A percentile compares a stretch with the other conserved stretches of the same genome.
These are phyloP conservation scores for Cantharis nigra DNA, from an alignment of 2,888 invertebrate species.

Conservation along the genomic window DNA sequence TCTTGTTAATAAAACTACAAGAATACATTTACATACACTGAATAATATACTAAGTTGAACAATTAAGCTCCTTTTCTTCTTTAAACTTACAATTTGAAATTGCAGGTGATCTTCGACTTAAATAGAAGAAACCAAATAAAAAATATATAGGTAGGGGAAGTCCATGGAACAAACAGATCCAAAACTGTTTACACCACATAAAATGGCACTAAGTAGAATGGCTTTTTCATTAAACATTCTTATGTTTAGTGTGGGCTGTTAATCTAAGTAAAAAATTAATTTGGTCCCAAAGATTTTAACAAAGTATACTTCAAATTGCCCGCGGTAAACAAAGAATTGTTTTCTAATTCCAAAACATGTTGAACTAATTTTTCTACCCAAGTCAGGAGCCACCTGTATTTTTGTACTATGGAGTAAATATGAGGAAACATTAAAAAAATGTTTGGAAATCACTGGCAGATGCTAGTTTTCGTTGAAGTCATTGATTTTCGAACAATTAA, in stretches of 20 bases:
- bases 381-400: not conserved
- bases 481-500: not conserved
- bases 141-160: not conserved
- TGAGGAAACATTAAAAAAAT: not conserved
- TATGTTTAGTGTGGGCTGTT: not conserved
- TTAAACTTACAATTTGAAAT: not conserved
- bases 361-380: not conserved
- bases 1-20: slow-evolving; percentile 22
- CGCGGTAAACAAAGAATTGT: not conserved
- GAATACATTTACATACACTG: slow-evolving; percentile 21
- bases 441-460: not conserved
- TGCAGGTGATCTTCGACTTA: not conserved
- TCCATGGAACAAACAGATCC: not conserved
- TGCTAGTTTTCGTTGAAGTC: not conserved
- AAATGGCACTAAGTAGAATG: not conserved
- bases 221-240: not conserved
- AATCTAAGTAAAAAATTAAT: not conserved
- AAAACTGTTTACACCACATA: not conserved
- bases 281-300: not conserved
- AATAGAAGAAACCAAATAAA: not conserved
- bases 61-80: not conserved
- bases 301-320: not conserved
- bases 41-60: slow-evolving; percentile 4
- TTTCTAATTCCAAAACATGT: not conserved
- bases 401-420: not conserved